Base-by-base conservation (phyloP, 2,797 vertebrate species). In the Tachyglossus aculeatus region DNA sequence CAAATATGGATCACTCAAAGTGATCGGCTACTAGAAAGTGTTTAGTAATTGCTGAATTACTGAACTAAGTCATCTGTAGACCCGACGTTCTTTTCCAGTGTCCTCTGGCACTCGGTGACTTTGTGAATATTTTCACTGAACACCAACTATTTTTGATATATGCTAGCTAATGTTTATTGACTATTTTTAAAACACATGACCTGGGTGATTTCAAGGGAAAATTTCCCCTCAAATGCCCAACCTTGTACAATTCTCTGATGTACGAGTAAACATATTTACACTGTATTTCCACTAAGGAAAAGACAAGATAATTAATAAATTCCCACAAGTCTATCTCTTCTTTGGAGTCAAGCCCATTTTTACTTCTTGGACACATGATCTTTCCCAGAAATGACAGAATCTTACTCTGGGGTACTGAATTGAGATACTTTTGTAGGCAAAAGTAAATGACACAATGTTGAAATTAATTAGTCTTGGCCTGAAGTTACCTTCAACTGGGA, bases 381-480 rank as follows among this genome's bases (percentile, higher is more conserved):
- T 2, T 1, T 45, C 44, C 21, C 41, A 45, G 60, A 81, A 77
- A 53, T 43, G 38, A 39, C 5, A 47, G 4, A 15, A 19, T 25
- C 71, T 9, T 9, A 6, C 19, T 50, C 15, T 7, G 6, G 37
- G 67, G 33, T 14, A 14, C 9, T 34, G 19, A 71, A 29, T 7
- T 33, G 15, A 24, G 6, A 18, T 18, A 10, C 9, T 68, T 65
- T 32, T 55, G 38, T 71, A 54, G 45, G 43, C 77, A 60, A 41
- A 76, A 52, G 13, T 0, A 0, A 77, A 52, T 52, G 38, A 15
- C n/a, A 67, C 25, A 48, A 29, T 61, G 50, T 83, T 87, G 81
- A 68, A 66, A 15, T 37, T 71, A 31, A 78, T 34, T 22, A 66
- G 50, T 36, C 38, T 75, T 81, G 75, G 50, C 71, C 73, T 47